A percentile compares a stretch with the other conserved stretches of the same genome.
Conservation (phyloP, 1,140 invertebrate species). For the Melipona quadrifasciata region DNA sequence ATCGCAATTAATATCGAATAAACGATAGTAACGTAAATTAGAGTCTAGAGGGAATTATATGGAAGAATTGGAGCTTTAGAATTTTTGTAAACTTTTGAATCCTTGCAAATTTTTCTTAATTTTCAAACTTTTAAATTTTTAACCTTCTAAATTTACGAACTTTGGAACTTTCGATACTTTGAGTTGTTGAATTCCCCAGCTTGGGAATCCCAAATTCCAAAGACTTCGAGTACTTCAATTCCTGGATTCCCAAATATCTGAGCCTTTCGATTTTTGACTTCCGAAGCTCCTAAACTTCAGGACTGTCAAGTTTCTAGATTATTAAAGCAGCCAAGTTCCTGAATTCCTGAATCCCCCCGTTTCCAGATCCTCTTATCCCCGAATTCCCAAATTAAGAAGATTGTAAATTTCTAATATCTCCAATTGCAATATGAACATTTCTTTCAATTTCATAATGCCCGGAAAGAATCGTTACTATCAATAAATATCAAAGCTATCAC, state of each 20-base stretch:
- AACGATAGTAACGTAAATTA: no score
- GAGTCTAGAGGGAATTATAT: no score
- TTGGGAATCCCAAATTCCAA: background rate
- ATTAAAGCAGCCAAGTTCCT: background rate
- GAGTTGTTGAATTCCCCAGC: no score
- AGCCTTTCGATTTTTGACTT: background rate
- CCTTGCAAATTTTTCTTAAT: accelerated
- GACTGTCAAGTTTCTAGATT: background rate
- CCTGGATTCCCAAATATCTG: no score
- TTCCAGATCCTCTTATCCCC: background rate
- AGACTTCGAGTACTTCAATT: background rate
- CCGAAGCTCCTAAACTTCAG: background rate
- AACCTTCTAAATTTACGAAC: background rate
- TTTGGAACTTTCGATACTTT: background rate
- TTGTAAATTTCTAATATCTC: background rate
- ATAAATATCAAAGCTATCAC: background rate
- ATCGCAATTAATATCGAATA: no score
- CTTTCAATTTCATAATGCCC: no score
- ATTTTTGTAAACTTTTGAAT: background rate
- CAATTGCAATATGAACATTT: background rate
- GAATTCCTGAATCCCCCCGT: background rate
- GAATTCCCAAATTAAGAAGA: background rate
- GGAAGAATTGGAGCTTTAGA: background rate
- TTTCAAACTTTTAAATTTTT: background rate
- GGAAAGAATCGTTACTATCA: no score